These are phyloP conservation scores for Monarcha castaneiventris DNA, from an alignment of 2,113 vertebrate genomes.

Conservation along the genomic window DNA sequence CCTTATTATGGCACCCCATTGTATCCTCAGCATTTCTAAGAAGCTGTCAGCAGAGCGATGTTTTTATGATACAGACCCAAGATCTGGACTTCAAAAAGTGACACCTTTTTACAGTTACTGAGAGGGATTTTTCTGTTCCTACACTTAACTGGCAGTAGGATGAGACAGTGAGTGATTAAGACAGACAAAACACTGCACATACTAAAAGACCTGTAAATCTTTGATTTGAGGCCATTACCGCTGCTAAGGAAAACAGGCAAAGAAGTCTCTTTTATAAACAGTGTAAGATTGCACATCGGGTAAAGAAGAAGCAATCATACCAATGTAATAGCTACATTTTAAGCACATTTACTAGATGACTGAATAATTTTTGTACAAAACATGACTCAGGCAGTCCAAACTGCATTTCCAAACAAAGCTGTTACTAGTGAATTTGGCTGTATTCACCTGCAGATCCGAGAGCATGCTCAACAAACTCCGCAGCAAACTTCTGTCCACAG, in stretches of 20 bases:
- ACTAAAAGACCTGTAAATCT: neutral
- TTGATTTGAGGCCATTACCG: neutral
- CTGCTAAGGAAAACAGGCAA: neutral
- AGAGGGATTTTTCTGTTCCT: neutral
- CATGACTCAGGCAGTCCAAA: fast-evolving
- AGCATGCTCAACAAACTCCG: constrained; percentile 82
- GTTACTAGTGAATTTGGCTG: neutral
- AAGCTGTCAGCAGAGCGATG: neutral
- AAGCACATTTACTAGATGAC: neutral
- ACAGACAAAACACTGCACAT: neutral
- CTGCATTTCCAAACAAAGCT: neutral
- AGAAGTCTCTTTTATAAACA: neutral
- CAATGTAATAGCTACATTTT: neutral
- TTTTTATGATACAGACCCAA: neutral
- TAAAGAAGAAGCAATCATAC: neutral
- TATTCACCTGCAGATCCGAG: constrained; percentile 77
- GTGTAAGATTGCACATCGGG: fast-evolving
- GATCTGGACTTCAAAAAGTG: neutral
- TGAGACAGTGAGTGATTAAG: neutral
- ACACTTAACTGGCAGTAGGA: neutral
- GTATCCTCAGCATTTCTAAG: neutral
- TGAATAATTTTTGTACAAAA: neutral
- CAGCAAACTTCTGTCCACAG: constrained; percentile 79
- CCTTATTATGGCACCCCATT: neutral
- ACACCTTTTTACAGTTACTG: neutral